Evolutionary conservation across 1,140 invertebrate species (phyloP).

Genomic region (Pygmarrhopalites habei): DNA sequence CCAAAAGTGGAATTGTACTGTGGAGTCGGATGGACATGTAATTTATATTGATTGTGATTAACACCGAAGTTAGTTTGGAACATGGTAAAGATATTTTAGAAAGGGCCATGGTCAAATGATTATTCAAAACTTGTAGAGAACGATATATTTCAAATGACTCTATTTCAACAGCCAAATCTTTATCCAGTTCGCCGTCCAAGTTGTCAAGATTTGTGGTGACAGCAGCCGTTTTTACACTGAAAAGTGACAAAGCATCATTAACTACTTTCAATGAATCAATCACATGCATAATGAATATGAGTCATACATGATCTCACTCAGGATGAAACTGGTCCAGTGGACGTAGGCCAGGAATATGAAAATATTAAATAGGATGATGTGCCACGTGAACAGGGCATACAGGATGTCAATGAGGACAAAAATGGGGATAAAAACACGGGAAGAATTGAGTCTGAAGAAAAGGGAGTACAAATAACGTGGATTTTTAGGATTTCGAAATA

Average conservation of each 20-base stretch:
- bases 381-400: constrained; percentile 5
- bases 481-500: neutral
- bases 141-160: neutral
- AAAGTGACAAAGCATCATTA: neutral
- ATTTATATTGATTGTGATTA: neutral
- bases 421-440: neutral
- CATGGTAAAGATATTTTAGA: neutral
- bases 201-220: neutral
- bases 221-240: neutral
- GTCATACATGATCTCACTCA: neutral
- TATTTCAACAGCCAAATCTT: neutral
- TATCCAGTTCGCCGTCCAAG: neutral
- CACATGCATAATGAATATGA: neutral
- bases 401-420: neutral
- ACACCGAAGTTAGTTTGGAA: neutral
- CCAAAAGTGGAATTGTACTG: neutral
- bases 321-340: neutral
- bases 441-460: neutral
- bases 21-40: neutral
- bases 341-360: constrained; percentile 3
- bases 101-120: neutral
- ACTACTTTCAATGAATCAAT: neutral
- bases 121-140: neutral
- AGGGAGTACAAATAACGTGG: constrained; percentile 1
- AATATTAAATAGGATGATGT: constrained; percentile 7